A percentile compares a stretch with the other conserved stretches of the same genome.
phyloP scores from a whole-genome alignment of 2,113 vertebrate species.

The Ptilorrhoa leucosticta region DNA sequence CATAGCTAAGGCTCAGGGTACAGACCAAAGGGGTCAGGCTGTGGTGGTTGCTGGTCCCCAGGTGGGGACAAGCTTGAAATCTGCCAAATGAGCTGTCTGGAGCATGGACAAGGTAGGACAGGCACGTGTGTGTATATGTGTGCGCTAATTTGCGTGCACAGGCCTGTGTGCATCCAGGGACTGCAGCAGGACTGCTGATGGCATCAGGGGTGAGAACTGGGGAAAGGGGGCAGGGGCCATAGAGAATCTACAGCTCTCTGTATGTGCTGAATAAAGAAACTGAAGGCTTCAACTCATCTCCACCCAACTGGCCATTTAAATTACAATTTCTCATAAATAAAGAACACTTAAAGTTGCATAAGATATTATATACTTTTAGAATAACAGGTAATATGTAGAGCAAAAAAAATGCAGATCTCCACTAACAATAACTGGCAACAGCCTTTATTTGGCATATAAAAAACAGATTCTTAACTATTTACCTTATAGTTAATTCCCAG shows the following conservation, averaged over 20 bases:
- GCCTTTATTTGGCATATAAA: not conserved
- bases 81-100: not conserved
- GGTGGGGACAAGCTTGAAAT: not conserved
- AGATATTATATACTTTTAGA: not conserved
- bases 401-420: not conserved
- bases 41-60: not conserved
- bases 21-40: not conserved
- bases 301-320: accelerated
- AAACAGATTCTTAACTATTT: not conserved
- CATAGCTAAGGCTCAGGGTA: not conserved
- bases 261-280: not conserved
- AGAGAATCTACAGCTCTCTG: not conserved
- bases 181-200: not conserved
- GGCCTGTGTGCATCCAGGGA: accelerated
- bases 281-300: not conserved
- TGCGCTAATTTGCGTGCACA: accelerated
- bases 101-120: not conserved
- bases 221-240: not conserved
- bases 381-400: not conserved
- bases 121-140: accelerated
- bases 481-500: not conserved
- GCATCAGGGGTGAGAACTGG: not conserved
- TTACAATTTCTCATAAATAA: not conserved
- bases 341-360: not conserved
- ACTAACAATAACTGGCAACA: not conserved